Evolutionary conservation across 2,888 invertebrate species (phyloP).

Genomic region (Pocota personata): DNA sequence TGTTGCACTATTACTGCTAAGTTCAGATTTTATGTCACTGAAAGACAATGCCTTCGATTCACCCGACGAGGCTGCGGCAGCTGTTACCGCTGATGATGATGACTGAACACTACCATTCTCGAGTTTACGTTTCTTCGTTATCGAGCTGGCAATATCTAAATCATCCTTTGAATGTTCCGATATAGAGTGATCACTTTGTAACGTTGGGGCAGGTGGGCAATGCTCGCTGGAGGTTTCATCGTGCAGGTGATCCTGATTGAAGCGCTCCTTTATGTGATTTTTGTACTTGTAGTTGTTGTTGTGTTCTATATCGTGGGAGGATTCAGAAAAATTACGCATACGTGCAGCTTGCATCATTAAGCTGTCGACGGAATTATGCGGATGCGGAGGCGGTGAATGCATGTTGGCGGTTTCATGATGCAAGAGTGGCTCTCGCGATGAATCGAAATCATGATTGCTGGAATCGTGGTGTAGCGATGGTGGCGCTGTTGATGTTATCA

Average conservation of each 20-base stretch:
- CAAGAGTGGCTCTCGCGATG: conserved; percentile 79
- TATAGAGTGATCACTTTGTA: conserved; percentile 80
- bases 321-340: conserved; percentile 82
- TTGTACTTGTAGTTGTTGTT: conserved; percentile 94
- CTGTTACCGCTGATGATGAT: conserved; percentile 76
- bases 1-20: conserved; percentile 46
- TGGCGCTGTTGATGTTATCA: conserved; percentile 82
- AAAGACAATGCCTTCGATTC: conserved; percentile 79
- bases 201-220: conserved; percentile 77
- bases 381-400: conserved; percentile 80
- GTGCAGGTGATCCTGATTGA: conserved; percentile 85
- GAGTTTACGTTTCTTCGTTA: conserved; percentile 80
- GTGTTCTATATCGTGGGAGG: conserved; percentile 82
- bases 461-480: conserved; percentile 80
- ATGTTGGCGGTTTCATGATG: conserved; percentile 81
- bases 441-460: conserved; percentile 82
- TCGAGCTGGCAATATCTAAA: conserved; percentile 80
- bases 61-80: conserved; percentile 74
- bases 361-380: conserved; percentile 78
- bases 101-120: conserved; percentile 39
- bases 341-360: conserved; percentile 77
- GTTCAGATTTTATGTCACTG: conserved; percentile 80
- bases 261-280: conserved; percentile 95
- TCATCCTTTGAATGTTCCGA: conserved; percentile 82
- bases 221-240: conserved; percentile 83